phyloP scores from a whole-genome alignment of 2,888 invertebrate genomes.

The Unio pictorum region DNA sequence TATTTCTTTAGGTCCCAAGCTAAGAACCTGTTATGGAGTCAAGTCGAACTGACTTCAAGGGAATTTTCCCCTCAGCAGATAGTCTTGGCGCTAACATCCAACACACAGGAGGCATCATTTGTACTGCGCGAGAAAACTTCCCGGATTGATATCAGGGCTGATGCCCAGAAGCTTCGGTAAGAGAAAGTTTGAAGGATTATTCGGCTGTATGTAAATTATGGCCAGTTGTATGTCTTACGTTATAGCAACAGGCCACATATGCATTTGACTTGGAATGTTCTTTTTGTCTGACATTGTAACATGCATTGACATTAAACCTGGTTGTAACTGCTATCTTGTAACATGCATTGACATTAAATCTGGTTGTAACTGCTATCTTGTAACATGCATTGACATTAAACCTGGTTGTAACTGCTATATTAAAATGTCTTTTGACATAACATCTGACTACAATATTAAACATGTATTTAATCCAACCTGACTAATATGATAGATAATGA shows the following conservation, averaged over 20 bases:
- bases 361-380: background rate
- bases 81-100: constrained; percentile 35
- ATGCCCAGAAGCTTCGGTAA: constrained; percentile 61
- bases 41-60: constrained; percentile 42
- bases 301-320: too few species aligned
- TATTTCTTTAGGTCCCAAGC: constrained; percentile 26
- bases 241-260: background rate
- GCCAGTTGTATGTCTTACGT: background rate
- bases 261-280: too few species aligned
- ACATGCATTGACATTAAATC: too few species aligned
- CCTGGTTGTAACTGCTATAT: background rate
- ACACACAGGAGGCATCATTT: constrained; percentile 43
- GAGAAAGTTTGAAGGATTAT: background rate
- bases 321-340: too few species aligned
- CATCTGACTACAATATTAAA: background rate
- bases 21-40: constrained; percentile 53
- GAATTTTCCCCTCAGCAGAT: constrained; percentile 45
- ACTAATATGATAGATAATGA: background rate
- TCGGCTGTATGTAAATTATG: background rate
- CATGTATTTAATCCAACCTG: too few species aligned
- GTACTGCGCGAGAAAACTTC: constrained; percentile 47
- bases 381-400: too few species aligned
- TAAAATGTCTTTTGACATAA: background rate
- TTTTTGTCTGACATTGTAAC: too few species aligned
- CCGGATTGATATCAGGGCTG: constrained; percentile 54